These are phyloP conservation scores for Anabas testudineus DNA, from an alignment of 2,797 vertebrate genomes.

Conservation along the genomic window DNA sequence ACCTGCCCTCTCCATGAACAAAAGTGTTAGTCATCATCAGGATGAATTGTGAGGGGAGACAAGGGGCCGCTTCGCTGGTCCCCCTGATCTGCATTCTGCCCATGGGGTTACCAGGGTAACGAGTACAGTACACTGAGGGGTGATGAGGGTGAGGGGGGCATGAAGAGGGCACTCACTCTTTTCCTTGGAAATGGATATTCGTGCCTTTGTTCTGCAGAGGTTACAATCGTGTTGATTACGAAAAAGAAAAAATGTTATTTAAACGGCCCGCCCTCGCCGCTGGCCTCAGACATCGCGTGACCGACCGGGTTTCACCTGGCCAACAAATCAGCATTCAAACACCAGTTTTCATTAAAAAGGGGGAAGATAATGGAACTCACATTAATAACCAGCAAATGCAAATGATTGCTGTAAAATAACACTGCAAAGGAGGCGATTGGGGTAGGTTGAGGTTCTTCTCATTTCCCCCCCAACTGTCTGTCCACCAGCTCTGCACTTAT, in stretches of 20 bases:
- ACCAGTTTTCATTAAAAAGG: constrained; percentile 34
- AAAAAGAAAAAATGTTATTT: constrained; percentile 60
- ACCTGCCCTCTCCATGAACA: constrained; percentile 84
- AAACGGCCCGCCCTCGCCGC: constrained; percentile 57
- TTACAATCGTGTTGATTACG: constrained; percentile 80
- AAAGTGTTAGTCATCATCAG: constrained; percentile 86
- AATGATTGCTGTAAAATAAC: neutral
- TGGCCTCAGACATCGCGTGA: constrained; percentile 45
- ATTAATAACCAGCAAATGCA: constrained; percentile 29
- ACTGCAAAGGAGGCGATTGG: neutral
- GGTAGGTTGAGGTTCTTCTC: neutral
- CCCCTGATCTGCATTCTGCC: constrained; percentile 85
- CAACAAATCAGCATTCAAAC: constrained; percentile 60
- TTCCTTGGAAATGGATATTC: constrained; percentile 87
- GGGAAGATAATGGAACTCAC: constrained; percentile 44
- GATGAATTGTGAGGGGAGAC: constrained; percentile 82
- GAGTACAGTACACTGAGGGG: constrained; percentile 78
- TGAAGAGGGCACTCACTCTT: constrained; percentile 79
- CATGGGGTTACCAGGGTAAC: constrained; percentile 85
- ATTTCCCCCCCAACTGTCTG: neutral
- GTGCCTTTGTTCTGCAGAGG: constrained; percentile 79
- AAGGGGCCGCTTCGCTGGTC: constrained; percentile 70
- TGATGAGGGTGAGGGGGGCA: constrained; percentile 68
- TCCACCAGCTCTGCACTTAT: neutral
- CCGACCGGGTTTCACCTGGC: constrained; percentile 45